Base-by-base conservation (phyloP, 2,888 invertebrate genomes). In the Atherix ibis region DNA sequence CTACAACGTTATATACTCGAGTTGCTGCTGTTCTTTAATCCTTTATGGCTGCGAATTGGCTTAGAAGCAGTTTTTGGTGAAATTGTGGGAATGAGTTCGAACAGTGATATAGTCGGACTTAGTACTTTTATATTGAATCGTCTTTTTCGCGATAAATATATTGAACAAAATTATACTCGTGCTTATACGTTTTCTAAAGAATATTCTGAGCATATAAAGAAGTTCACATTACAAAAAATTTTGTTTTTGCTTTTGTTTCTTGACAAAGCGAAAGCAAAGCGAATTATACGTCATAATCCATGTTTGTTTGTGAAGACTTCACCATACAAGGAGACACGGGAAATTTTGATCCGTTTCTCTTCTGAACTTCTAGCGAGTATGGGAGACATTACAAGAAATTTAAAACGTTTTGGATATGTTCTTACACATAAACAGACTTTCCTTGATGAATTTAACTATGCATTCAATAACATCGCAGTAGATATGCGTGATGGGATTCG, bases 401-500 rank as follows among this genome's bases (percentile, higher is more conserved):
- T 92, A 30, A 70, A 75, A 19, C 69, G 73, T 17, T 64, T 80
- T 6, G 83, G 83, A 1, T 91, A 84, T 50, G 64, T 71, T 0
- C 73, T 91, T 0, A 63, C 65, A 10, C 80, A 89, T 52, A 74
- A 76, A 40, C 92, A 92, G 59, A 76, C 72, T 0, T 77, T 73
- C 47, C 65, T 92, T 14, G 83, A 92, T 48, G 91, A 92, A 59
- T 89, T 81, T 53, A 78, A 89, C 57, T 92, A 80, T 54, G 81
- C 82, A 0, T 83, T 91, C 1, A 71, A 71, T 29, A 76, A 79
- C 50, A 64, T 91, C 28, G 75, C 77, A 0, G 57, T 69, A 0
- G 91, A 92, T 54, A 67, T 92, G n/a, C 67, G 85, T 34, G 88
- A 89, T 54, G 92, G 92, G 0, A 72, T 91, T 1, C 68, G 89